Evolutionary conservation across 2,888 invertebrate genomes (phyloP), one percentile per base, ranked within the genome.

Genomic region (Torymus texanus): DNA sequence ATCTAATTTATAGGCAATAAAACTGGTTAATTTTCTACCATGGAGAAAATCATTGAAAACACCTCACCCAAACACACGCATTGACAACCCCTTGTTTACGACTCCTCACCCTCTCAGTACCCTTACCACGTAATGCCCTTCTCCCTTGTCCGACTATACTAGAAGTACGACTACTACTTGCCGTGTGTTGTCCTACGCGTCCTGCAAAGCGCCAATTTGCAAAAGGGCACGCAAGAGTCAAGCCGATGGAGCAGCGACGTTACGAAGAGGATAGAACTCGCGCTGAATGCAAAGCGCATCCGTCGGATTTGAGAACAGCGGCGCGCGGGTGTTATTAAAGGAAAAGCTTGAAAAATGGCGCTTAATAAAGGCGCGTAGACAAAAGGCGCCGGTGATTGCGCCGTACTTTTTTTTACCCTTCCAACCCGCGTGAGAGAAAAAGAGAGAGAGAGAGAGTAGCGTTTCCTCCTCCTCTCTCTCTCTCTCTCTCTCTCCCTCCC

Each of bases 341-440:
- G 80, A 82, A 83, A 83, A 84, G 84, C 80, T 83, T 85, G 83
- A 85, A 86, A 85, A 86, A 85, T 84, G 84, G 82, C 82, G 84
- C 84, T 84, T 83, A 84, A 82, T 85, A 85, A 86, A 85, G 84
- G 83, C 66, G 53, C 81, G 82, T 75, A 83, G 85, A 87, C 85
- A 85, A 85, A 85, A 85, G 83, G 76, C 73, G 83, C 83, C 83
- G 81, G 82, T 83, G 83, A 87, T 87, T 83, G 83, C 83, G 67
- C 75, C 80, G 66, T 66, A 67, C 78, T 78, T 75, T 73, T 56
- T n/a, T 56, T n/a, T n/a, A n/a, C 70, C 62, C 74, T 55, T 66
- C 59, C 3, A 11, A 5, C 51, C 56, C 4, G 13, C n/a, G n/a
- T n/a, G n/a, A n/a, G n/a, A n/a, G n/a, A n/a, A n/a, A n/a, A n/a